These are phyloP conservation scores for Danio choprae DNA, from an alignment of 2,797 vertebrate species.

Conservation along the genomic window DNA sequence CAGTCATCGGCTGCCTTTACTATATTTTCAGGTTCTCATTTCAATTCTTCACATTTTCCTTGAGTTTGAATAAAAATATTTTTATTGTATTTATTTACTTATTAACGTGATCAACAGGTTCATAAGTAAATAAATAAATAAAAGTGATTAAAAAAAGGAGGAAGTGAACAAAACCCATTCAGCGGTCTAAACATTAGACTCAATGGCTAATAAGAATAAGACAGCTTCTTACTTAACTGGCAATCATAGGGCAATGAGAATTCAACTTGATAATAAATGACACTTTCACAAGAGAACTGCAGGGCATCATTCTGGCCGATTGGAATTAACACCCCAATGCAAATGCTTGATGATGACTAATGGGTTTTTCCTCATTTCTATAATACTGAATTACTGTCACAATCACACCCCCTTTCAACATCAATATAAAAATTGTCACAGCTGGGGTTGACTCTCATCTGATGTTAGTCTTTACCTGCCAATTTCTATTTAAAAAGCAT, in stretches of 20 bases:
- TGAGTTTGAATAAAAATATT: neutral
- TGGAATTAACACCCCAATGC: conserved; percentile 57
- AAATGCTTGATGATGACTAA: conserved; percentile 58
- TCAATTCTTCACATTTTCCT: neutral
- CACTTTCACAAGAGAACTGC: conserved; percentile 56
- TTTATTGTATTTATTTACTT: conserved; percentile 20
- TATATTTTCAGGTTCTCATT: conserved; percentile 17
- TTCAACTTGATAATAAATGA: conserved; percentile 59
- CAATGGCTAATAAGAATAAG: conserved; percentile 55
- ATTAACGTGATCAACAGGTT: conserved; percentile 37
- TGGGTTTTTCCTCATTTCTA: conserved; percentile 51
- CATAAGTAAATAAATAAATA: too few relatives aligned
- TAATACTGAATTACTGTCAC: conserved; percentile 48
- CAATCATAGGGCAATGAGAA: conserved; percentile 58
- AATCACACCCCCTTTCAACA: conserved; percentile 28
- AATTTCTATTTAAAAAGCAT: conserved; percentile 39
- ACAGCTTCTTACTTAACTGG: conserved; percentile 53
- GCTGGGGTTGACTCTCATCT: neutral
- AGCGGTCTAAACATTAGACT: conserved; percentile 35
- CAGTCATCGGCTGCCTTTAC: neutral
- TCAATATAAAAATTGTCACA: conserved; percentile 41
- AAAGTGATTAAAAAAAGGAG: conserved; percentile 29
- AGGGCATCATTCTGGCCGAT: conserved; percentile 52
- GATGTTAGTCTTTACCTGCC: conserved; percentile 4
- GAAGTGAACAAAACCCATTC: conserved; percentile 36